Percentiles rank a stretch among this genome's conserved stretches.
These are phyloP conservation scores for Prolemur simus DNA, from an alignment of 2,113 vertebrate species.

Conservation along the genomic window DNA sequence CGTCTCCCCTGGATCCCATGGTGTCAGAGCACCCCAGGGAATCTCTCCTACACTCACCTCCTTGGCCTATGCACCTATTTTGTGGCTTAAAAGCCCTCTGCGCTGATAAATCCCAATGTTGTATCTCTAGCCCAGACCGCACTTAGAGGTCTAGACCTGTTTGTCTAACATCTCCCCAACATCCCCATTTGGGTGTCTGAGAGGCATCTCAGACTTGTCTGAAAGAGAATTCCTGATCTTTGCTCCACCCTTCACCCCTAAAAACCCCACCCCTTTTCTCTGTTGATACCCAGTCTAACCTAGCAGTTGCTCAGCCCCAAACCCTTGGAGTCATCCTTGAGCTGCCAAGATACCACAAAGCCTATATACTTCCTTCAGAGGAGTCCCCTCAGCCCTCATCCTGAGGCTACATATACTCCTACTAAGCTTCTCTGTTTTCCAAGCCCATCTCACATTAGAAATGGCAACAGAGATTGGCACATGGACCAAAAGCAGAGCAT, in stretches of 20 bases:
- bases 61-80: too few relatives aligned
- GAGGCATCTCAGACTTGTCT: background rate
- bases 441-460: background rate
- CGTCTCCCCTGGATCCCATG: background rate
- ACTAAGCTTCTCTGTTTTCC: background rate
- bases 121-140: background rate
- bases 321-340: background rate
- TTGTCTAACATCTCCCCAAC: background rate
- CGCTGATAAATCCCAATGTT: rapidly evolving
- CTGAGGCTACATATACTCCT: too few relatives aligned
- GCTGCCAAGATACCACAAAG: background rate
- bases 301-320: background rate
- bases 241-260: background rate
- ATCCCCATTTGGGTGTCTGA: background rate
- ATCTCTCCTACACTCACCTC: background rate
- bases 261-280: background rate
- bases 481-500: background rate
- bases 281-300: background rate
- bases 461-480: background rate
- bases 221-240: background rate
- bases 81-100: background rate
- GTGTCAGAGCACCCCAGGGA: background rate
- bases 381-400: background rate
- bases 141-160: background rate
- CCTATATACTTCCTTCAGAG: background rate